phyloP scores from a whole-genome alignment of 2,888 invertebrate species.

The Lymantria monacha region DNA sequence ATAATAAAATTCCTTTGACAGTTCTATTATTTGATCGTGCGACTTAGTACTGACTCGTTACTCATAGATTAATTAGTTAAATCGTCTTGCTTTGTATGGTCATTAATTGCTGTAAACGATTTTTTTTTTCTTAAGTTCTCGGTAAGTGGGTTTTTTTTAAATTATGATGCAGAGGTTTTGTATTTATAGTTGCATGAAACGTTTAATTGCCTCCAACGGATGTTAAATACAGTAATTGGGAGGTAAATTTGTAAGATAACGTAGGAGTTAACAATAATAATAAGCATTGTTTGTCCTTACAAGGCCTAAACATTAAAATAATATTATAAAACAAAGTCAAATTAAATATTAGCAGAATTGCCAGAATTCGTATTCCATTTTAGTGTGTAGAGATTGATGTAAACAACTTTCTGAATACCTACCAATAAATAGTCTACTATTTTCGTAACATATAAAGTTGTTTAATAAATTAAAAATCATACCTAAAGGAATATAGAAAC shows the following conservation, averaged over 20 bases:
- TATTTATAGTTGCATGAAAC: constrained; percentile 77
- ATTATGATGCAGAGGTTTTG: constrained; percentile 66
- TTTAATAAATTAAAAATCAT: no score
- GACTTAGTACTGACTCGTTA: constrained; percentile 47
- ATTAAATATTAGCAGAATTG: no score
- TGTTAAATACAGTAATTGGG: constrained; percentile 74
- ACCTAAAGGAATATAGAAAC: no score
- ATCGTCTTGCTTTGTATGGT: constrained; percentile 63
- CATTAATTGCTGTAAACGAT: constrained; percentile 74
- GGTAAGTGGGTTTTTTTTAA: constrained; percentile 68
- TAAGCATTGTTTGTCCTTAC: constrained; percentile 25
- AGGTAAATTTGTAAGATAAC: constrained; percentile 68
- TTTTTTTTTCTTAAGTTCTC: constrained; percentile 73
- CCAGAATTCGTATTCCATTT: no score
- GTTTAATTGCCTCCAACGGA: constrained; percentile 72
- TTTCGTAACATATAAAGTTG: no score
- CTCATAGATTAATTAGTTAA: constrained; percentile 62
- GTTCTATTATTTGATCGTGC: constrained; percentile 44
- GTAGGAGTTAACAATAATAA: constrained; percentile 45
- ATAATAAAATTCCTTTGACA: no score
- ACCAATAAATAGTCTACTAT: no score
- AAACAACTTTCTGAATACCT: no score
- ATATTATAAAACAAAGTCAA: constrained; percentile 1
- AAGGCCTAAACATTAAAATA: constrained; percentile 19
- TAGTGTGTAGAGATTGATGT: no score